These are phyloP conservation scores for Caranx melampygus DNA, from an alignment of 2,113 vertebrate species.

Conservation along the genomic window DNA sequence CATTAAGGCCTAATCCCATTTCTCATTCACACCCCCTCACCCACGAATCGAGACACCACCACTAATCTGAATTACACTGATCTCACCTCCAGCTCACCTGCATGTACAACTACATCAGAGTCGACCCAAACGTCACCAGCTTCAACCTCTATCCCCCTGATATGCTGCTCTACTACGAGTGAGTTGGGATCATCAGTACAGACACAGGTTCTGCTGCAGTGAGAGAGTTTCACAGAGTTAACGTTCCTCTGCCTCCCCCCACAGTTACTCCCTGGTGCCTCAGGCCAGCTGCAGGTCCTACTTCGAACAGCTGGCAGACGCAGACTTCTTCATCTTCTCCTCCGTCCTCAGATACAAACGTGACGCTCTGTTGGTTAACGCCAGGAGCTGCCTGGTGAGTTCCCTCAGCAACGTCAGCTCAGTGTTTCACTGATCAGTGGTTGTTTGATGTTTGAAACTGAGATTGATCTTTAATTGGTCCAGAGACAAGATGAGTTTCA, in stretches of 20 bases:
- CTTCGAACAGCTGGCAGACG: constrained; percentile 73
- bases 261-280: constrained; percentile 76
- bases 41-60: neutral
- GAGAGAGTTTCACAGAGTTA: neutral
- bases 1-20: too few relatives aligned
- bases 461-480: neutral
- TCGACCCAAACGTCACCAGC: neutral
- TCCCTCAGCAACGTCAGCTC: too few relatives aligned
- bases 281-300: constrained; percentile 72
- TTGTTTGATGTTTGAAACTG: neutral
- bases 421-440: too few relatives aligned
- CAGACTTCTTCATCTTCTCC: constrained; percentile 80
- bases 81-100: constrained; percentile 78
- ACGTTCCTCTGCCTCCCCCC: neutral
- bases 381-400: constrained; percentile 79
- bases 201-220: neutral
- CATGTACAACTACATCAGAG: constrained; percentile 81
- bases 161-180: constrained; percentile 84
- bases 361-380: constrained; percentile 66
- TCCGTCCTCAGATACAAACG: constrained; percentile 63
- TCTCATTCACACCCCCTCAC: neutral
- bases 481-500: neutral
- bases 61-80: neutral
- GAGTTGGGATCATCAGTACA: constrained; percentile 22
- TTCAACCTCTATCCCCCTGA: constrained; percentile 76